These are phyloP conservation scores for Boleophthalmus pectinirostris DNA, from an alignment of 2,113 vertebrate species.

Conservation along the genomic window DNA sequence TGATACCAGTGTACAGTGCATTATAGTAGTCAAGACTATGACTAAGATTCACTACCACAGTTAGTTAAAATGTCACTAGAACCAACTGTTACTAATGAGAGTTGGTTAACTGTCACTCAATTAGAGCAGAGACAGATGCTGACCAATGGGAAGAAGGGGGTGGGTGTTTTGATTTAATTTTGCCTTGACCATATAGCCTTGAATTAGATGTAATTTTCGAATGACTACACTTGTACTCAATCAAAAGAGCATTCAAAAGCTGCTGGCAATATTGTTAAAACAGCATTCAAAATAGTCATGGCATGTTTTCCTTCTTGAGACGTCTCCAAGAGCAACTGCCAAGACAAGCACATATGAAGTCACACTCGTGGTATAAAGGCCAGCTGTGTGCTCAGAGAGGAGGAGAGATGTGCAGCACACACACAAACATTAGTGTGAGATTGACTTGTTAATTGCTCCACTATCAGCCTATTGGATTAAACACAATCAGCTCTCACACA, in stretches of 20 bases:
- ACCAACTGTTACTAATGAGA: too few species aligned
- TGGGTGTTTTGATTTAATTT: neutral
- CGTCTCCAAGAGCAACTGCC: constrained; percentile 28
- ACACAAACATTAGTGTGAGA: constrained; percentile 15
- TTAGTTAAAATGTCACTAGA: too few species aligned
- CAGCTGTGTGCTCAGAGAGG: constrained; percentile 23
- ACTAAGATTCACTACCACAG: too few species aligned
- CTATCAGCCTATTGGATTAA: constrained; percentile 34
- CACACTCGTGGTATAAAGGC: constrained; percentile 18
- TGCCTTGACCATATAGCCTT: neutral
- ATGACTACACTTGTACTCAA: neutral
- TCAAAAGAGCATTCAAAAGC: neutral
- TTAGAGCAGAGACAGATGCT: too few species aligned
- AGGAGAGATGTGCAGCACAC: constrained; percentile 7
- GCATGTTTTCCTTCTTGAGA: neutral
- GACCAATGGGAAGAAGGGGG: too few species aligned
- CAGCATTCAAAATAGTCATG: neutral
- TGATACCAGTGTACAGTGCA: too few species aligned
- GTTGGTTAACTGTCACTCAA: too few species aligned
- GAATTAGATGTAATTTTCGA: neutral
- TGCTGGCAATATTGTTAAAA: neutral
- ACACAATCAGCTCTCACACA: constrained; percentile 15
- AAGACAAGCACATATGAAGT: constrained; percentile 13
- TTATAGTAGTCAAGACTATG: too few species aligned
- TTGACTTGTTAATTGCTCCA: constrained; percentile 22